These are phyloP conservation scores for Euwallacea fornicatus DNA, from an alignment of 1,140 invertebrate species.

Conservation along the genomic window DNA sequence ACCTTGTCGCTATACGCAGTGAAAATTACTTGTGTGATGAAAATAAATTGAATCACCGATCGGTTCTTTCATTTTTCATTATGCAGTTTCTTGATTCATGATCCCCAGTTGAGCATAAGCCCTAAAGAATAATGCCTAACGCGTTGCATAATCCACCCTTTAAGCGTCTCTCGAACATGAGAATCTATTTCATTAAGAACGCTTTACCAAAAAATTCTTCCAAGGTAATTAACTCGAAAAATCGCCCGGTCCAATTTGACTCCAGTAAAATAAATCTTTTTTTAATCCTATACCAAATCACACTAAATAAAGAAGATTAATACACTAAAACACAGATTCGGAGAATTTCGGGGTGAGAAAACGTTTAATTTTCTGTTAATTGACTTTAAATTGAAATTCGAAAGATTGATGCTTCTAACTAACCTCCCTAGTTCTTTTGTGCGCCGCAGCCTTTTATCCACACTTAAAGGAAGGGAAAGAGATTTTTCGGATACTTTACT, in stretches of 20 bases:
- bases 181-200: neutral
- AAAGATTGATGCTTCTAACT: slow-evolving; percentile 25
- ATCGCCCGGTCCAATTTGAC: slow-evolving; percentile 9
- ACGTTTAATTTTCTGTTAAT: slow-evolving; percentile 32
- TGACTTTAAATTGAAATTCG: slow-evolving; percentile 31
- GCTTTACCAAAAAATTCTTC: neutral
- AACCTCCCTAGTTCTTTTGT: slow-evolving; percentile 19
- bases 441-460: slow-evolving; percentile 10
- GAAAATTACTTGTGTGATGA: slow-evolving; percentile 7
- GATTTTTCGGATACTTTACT: slow-evolving; percentile 12
- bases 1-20: slow-evolving; percentile 16
- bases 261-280: slow-evolving; percentile 26
- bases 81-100: too few relatives aligned
- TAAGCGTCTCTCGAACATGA: neutral
- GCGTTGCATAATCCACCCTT: neutral
- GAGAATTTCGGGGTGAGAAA: slow-evolving; percentile 25
- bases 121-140: too few relatives aligned
- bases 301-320: slow-evolving; percentile 29
- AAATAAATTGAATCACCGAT: slow-evolving; percentile 20
- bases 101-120: too few relatives aligned
- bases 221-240: slow-evolving; percentile 6
- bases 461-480: slow-evolving; percentile 3
- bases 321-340: slow-evolving; percentile 26
- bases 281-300: slow-evolving; percentile 25
- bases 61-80: too few relatives aligned